Evolutionary conservation across 2,797 vertebrate species (phyloP).

Genomic region (Anisognathus igniventris): DNA sequence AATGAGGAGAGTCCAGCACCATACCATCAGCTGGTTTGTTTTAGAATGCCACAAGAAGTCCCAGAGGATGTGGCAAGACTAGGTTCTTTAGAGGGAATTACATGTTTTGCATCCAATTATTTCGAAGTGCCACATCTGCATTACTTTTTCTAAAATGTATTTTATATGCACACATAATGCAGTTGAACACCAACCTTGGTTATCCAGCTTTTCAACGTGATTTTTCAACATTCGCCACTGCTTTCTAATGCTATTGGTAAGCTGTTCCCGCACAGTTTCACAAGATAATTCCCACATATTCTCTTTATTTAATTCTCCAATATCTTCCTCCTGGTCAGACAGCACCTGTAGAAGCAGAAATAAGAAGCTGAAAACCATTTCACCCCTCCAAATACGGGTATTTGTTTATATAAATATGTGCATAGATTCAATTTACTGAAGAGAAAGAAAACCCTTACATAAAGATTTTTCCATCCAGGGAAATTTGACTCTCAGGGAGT

Average conservation of each 20-base stretch:
- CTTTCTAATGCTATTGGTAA: conserved; percentile 94
- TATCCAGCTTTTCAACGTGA: conserved; percentile 92
- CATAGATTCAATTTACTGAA: background rate
- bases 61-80: background rate
- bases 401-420: background rate
- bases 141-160: background rate
- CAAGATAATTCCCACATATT: conserved; percentile 87
- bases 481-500: background rate
- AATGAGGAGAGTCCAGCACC: background rate
- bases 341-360: conserved; percentile 69
- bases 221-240: conserved; percentile 95
- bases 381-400: fast-evolving
- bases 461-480: background rate
- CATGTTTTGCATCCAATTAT: background rate
- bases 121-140: background rate
- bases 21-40: background rate
- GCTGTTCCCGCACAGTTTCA: conserved; percentile 89
- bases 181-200: conserved; percentile 82
- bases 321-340: conserved; percentile 86
- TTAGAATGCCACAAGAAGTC: background rate
- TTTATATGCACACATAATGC: background rate
- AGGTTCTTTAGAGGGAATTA: background rate
- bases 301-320: conserved; percentile 82
- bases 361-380: background rate
- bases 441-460: background rate